Conservation (phyloP, 1,140 invertebrate genomes). For the Pectinophora gossypiella region DNA sequence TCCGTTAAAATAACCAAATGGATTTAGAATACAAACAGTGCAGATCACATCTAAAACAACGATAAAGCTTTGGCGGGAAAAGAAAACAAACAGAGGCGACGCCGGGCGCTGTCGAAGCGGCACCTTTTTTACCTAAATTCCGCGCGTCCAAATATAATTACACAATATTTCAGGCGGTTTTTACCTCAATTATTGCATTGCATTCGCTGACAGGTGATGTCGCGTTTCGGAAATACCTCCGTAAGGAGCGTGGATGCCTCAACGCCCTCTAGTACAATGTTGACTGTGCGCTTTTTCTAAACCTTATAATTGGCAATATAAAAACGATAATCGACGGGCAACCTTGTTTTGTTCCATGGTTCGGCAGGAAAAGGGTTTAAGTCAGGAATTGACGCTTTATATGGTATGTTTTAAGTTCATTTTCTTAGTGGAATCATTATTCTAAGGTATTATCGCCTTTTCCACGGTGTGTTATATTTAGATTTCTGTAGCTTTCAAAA, state of each 20-base stretch:
- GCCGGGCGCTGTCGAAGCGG: constrained; percentile 8
- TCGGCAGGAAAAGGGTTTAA: background rate
- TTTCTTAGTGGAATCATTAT: too few relatives aligned
- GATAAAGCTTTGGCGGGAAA: too few relatives aligned
- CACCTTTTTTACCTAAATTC: constrained; percentile 21
- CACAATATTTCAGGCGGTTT: constrained; percentile 47
- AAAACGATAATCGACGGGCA: background rate
- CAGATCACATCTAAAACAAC: too few relatives aligned
- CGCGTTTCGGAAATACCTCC: constrained; percentile 36
- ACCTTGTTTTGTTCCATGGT: background rate
- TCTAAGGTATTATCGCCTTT: too few relatives aligned
- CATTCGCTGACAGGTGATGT: constrained; percentile 24
- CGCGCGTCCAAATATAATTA: constrained; percentile 49
- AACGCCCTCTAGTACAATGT: constrained; percentile 20
- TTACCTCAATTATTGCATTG: constrained; percentile 60
- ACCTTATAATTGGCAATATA: background rate
- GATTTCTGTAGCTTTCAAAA: too few relatives aligned
- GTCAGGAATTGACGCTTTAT: background rate
- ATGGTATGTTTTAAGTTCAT: too few relatives aligned
- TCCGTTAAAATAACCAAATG: too few relatives aligned
- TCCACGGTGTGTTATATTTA: too few relatives aligned
- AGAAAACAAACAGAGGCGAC: too few relatives aligned
- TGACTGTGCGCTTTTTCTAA: constrained; percentile 1
- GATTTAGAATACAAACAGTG: too few relatives aligned
- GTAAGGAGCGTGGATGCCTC: too few relatives aligned